Evolutionary conservation across 2,797 vertebrate species (phyloP).

Genomic region (Myripristis jacobus): DNA sequence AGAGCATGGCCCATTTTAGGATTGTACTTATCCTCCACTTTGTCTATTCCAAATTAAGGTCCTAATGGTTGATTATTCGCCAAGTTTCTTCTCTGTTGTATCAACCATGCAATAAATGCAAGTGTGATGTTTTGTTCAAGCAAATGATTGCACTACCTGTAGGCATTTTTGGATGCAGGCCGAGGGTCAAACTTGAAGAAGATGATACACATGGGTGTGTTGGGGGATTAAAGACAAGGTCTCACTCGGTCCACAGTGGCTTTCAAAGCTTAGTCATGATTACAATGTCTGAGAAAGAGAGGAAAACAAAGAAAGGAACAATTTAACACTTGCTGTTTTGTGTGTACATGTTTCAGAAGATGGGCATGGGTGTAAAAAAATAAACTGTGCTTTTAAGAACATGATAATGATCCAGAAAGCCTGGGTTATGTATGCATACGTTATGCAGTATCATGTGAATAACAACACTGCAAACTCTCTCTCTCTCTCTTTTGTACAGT

Average conservation of each 20-base stretch:
- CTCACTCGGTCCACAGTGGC: conserved; percentile 62
- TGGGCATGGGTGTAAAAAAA: background rate
- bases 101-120: background rate
- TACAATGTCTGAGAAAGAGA: conserved; percentile 54
- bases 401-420: background rate
- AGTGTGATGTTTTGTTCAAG: background rate
- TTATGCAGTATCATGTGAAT: too few species aligned
- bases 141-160: conserved; percentile 87
- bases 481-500: too few species aligned
- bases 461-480: too few species aligned
- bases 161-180: conserved; percentile 96
- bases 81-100: background rate
- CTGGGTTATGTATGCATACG: background rate
- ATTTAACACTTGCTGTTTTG: background rate
- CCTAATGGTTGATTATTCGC: background rate
- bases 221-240: conserved; percentile 38
- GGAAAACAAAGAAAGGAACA: conserved; percentile 16
- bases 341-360: background rate
- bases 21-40: background rate
- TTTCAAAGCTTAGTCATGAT: conserved; percentile 53
- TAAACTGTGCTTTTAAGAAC: background rate
- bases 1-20: background rate
- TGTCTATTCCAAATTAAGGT: background rate
- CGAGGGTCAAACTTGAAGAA: conserved; percentile 98
- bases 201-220: conserved; percentile 95